phyloP scores from a whole-genome alignment of 2,888 invertebrate species.

The Himalopsyche kuldschensis region DNA sequence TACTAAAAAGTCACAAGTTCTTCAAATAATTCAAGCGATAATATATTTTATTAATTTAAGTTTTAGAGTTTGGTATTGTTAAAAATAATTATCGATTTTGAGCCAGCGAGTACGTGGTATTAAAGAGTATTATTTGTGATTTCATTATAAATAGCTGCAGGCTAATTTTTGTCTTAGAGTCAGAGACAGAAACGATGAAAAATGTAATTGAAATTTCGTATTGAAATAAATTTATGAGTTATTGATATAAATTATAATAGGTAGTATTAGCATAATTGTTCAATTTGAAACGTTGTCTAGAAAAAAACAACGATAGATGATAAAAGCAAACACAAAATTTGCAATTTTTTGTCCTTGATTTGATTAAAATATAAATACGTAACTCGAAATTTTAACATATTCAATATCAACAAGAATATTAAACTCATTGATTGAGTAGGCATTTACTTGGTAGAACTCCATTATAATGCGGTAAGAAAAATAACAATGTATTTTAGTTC shows the following conservation, averaged over 20 bases:
- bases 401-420: too few relatives aligned
- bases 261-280: background rate
- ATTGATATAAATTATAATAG: background rate
- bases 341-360: too few relatives aligned
- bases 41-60: background rate
- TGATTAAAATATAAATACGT: too few relatives aligned
- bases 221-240: constrained; percentile 1
- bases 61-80: background rate
- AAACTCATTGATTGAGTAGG: too few relatives aligned
- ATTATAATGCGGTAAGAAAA: too few relatives aligned
- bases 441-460: too few relatives aligned
- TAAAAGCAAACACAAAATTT: too few relatives aligned
- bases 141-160: constrained; percentile 27
- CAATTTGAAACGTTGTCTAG: background rate
- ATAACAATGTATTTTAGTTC: too few relatives aligned
- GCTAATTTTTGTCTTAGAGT: constrained; percentile 3
- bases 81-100: background rate
- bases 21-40: background rate
- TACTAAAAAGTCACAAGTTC: background rate
- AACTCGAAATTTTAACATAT: too few relatives aligned
- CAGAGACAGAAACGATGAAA: background rate
- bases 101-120: background rate
- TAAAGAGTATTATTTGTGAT: constrained; percentile 21
- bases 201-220: background rate
- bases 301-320: background rate